A percentile compares a stretch with the other conserved stretches of the same genome.
Conservation (phyloP, 2,797 vertebrate genomes). For the Notolepis coatsorum region DNA sequence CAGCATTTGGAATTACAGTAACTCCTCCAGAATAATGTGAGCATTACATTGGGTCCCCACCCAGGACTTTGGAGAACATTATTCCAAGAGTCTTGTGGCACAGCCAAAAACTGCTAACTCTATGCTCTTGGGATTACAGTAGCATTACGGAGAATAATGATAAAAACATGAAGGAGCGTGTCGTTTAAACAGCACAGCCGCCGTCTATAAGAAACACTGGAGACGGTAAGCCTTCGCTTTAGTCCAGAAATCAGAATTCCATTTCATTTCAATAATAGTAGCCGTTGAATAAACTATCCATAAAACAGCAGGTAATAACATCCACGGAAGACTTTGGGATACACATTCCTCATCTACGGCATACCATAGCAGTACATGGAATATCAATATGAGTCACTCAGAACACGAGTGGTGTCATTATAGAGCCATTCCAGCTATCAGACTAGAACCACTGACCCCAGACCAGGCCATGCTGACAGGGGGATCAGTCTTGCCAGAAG, state of each 20-base stretch:
- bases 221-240: too few relatives aligned
- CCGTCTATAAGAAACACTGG: too few relatives aligned
- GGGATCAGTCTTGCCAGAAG: slow-evolving; percentile 59
- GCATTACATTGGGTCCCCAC: too few relatives aligned
- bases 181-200: too few relatives aligned
- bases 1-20: too few relatives aligned
- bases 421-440: slow-evolving; percentile 60
- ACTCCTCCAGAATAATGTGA: too few relatives aligned
- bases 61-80: too few relatives aligned
- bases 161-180: too few relatives aligned
- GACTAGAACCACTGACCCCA: slow-evolving; percentile 68
- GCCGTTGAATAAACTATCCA: neutral
- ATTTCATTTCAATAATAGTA: neutral
- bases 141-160: too few relatives aligned
- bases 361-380: slow-evolving; percentile 13
- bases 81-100: too few relatives aligned
- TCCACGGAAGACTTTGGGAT: slow-evolving; percentile 10
- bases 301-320: neutral
- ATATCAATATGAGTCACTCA: slow-evolving; percentile 38
- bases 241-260: neutral
- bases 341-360: neutral
- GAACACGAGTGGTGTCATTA: slow-evolving; percentile 40
- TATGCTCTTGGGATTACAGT: too few relatives aligned
- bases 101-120: too few relatives aligned
- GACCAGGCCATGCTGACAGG: slow-evolving; percentile 61